These are phyloP conservation scores for Heliothis peltigera DNA, from an alignment of 2,888 invertebrate genomes.

Conservation along the genomic window DNA sequence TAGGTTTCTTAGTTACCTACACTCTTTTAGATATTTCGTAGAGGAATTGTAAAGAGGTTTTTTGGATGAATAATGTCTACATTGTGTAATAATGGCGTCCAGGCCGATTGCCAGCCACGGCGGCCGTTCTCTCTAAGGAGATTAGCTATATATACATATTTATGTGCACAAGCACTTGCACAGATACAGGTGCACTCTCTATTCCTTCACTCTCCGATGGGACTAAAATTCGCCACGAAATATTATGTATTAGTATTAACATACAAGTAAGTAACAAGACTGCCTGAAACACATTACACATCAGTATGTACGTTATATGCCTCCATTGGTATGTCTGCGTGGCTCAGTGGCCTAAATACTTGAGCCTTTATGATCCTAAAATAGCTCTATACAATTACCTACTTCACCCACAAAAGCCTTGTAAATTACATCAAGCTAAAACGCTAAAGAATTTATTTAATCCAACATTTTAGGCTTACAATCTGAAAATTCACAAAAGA, in stretches of 20 bases:
- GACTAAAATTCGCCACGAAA: too few relatives aligned
- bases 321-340: conserved; percentile 24
- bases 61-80: too few relatives aligned
- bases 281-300: conserved; percentile 12
- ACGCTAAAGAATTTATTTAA: conserved; percentile 21
- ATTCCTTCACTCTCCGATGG: too few relatives aligned
- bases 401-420: conserved; percentile 16
- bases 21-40: too few relatives aligned
- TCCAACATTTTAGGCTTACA: conserved; percentile 4
- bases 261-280: conserved; percentile 5
- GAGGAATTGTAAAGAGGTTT: too few relatives aligned
- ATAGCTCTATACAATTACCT: conserved; percentile 22
- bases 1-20: too few relatives aligned
- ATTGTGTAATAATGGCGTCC: too few relatives aligned
- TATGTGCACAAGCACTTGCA: too few relatives aligned
- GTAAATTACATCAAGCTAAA: conserved; percentile 5
- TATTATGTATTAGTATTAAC: not conserved
- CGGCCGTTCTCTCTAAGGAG: too few relatives aligned
- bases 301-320: not conserved
- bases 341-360: conserved; percentile 33
- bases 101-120: too few relatives aligned
- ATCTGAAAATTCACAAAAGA: conserved; percentile 17
- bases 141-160: too few relatives aligned
- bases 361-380: conserved; percentile 26
- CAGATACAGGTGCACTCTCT: too few relatives aligned